Percentiles rank a stretch among this genome's conserved stretches.
Conservation (phyloP, 2,888 invertebrate genomes). For the Marronus borbonicus region DNA sequence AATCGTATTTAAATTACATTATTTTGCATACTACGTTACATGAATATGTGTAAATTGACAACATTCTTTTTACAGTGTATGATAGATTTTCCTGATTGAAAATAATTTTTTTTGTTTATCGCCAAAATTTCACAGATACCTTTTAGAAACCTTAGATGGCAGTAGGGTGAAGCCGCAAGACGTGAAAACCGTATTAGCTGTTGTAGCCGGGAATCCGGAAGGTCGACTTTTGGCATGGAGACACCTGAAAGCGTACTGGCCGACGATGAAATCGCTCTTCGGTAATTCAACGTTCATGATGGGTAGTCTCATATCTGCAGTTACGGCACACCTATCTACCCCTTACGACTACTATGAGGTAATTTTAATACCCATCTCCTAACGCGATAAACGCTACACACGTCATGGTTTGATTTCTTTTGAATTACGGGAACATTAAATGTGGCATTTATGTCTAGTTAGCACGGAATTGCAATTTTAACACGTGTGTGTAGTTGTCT, state of each 20-base stretch:
- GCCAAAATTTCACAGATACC: constrained; percentile 73
- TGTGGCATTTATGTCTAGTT: neutral
- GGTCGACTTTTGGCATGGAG: constrained; percentile 83
- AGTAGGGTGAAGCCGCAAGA: constrained; percentile 80
- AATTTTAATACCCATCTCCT: constrained; percentile 52
- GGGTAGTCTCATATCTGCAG: constrained; percentile 77
- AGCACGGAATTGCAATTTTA: too few relatives aligned
- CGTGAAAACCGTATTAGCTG: constrained; percentile 80
- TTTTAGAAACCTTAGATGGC: constrained; percentile 81
- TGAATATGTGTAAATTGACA: too few relatives aligned
- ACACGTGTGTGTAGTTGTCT: neutral
- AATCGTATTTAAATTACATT: too few relatives aligned
- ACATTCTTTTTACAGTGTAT: too few relatives aligned
- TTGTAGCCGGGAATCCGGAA: constrained; percentile 82
- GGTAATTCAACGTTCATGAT: constrained; percentile 78
- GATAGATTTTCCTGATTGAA: neutral
- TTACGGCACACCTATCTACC: constrained; percentile 79
- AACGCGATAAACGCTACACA: constrained; percentile 14
- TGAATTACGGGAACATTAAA: neutral
- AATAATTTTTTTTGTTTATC: constrained; percentile 36
- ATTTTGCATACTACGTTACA: too few relatives aligned
- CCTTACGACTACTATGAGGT: constrained; percentile 85
- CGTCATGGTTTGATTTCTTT: too few relatives aligned
- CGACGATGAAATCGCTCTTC: constrained; percentile 75
- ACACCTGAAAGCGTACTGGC: constrained; percentile 82